These are phyloP conservation scores for Apteryx owenii DNA, from an alignment of 2,113 vertebrate genomes.

Conservation along the genomic window DNA sequence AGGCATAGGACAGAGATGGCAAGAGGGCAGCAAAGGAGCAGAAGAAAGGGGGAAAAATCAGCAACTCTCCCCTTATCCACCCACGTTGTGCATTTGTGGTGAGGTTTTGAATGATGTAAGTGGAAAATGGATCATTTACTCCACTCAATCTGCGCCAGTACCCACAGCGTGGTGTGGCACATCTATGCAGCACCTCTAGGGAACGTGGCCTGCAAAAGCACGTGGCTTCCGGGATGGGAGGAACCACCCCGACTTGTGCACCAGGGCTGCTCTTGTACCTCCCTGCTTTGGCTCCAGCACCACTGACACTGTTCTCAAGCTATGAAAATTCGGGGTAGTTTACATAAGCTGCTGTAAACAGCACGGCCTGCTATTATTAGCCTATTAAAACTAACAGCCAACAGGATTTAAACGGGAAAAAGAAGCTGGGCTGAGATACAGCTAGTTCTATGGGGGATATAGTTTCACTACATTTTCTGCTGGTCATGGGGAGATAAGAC, in stretches of 20 bases:
- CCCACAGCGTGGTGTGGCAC: accelerated
- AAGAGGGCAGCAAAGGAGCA: neutral
- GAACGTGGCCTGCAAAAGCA: accelerated
- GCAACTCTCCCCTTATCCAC: neutral
- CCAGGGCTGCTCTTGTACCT: neutral
- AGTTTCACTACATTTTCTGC: neutral
- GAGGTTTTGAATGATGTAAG: neutral
- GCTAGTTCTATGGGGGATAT: neutral
- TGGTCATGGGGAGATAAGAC: neutral
- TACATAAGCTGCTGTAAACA: conserved; percentile 38
- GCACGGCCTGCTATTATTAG: conserved; percentile 25
- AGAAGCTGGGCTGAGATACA: neutral
- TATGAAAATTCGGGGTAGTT: neutral
- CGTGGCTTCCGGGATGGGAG: accelerated
- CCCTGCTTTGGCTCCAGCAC: neutral
- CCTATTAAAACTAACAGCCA: conserved; percentile 35
- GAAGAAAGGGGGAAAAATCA: accelerated
- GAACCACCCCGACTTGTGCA: neutral
- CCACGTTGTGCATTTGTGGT: accelerated
- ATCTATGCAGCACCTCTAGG: neutral
- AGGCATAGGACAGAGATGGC: neutral
- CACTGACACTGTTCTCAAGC: neutral
- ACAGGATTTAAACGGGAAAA: conserved; percentile 29
- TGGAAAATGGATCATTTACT: no score
- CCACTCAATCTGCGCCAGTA: accelerated